Base-by-base conservation (phyloP, 2,888 invertebrate genomes). In the Abrostola tripartita region DNA sequence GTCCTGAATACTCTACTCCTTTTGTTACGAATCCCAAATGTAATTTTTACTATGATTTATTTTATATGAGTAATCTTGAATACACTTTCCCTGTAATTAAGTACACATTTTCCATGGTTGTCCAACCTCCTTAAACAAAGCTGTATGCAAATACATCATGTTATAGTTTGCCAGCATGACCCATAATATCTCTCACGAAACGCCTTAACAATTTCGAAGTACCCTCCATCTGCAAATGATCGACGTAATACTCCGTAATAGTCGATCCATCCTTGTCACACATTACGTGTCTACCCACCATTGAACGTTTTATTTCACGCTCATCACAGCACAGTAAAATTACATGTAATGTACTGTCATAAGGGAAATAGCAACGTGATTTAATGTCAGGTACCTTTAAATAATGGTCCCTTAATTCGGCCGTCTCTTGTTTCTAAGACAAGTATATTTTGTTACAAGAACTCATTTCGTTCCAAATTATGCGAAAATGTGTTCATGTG, bases 221-320 rank as follows among this genome's bases (percentile, higher is more conserved):
- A 24, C 24, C 24, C 24, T 24, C 24, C 24, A 24, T 24, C 24
- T 24, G 24, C 24, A 4, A 24, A 24, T 24, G 1, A 24, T 24
- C 24, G 4, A n/a, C 41, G n/a, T 41, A n/a, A 41, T 11, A n/a
- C n/a, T 41, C 41, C n/a, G 41, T n/a, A n/a, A 41, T 41, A 41
- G 41, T 41, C 41, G 5, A 41, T 41, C 5, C 41, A 41, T 41
- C n/a, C 11, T 41, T 41, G 41, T 41, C 41, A 6, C 6, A n/a
- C n/a, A 41, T 41, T n/a, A 41, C 41, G 41, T 41, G 41, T n/a
- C 41, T 41, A 41, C n/a, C 41, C 41, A n/a, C 58, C 24, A 38
- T 41, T 41, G n/a, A 41, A 41, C 41, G 41, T 41, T 41, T 41
- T 41, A 41, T 41, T 41, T 41, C 41, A n/a, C 41, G n/a, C 41